A percentile compares a stretch with the other conserved stretches of the same genome.
These are phyloP conservation scores for Geopemphigus sp. DNA, from an alignment of 1,140 invertebrate genomes.

Conservation along the genomic window DNA sequence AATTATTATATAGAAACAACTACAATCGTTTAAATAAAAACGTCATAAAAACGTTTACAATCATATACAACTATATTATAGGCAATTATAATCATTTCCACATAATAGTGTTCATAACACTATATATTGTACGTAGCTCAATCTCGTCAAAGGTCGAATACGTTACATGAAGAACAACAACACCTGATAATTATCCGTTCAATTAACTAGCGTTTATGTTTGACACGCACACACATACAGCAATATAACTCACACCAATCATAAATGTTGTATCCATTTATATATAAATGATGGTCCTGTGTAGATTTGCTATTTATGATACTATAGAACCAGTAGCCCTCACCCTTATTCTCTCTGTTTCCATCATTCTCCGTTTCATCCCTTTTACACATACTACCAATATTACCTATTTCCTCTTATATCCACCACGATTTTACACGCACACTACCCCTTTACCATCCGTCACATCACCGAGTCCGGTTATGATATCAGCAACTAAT, in stretches of 20 bases:
- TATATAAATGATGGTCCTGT: background rate
- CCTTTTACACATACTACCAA: too few relatives aligned
- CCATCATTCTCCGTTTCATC: too few relatives aligned
- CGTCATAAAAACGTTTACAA: too few relatives aligned
- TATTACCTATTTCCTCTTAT: too few relatives aligned
- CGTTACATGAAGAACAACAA: background rate
- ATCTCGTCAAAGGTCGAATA: background rate
- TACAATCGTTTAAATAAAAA: too few relatives aligned
- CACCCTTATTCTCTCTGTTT: background rate
- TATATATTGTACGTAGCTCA: background rate
- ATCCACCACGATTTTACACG: too few relatives aligned
- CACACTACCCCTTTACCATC: background rate
- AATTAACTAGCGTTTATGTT: constrained; percentile 5
- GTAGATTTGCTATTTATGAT: background rate
- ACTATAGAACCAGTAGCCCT: background rate
- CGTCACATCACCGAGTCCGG: background rate
- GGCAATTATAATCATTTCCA: too few relatives aligned
- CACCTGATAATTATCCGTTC: constrained; percentile 15
- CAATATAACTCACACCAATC: background rate
- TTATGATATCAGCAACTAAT: background rate
- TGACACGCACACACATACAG: background rate
- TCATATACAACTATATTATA: too few relatives aligned
- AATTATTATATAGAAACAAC: too few relatives aligned
- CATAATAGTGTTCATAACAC: too few relatives aligned
- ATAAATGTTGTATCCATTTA: background rate